Conservation (phyloP, 2,113 vertebrate genomes). For the Eptatretus burgeri region DNA sequence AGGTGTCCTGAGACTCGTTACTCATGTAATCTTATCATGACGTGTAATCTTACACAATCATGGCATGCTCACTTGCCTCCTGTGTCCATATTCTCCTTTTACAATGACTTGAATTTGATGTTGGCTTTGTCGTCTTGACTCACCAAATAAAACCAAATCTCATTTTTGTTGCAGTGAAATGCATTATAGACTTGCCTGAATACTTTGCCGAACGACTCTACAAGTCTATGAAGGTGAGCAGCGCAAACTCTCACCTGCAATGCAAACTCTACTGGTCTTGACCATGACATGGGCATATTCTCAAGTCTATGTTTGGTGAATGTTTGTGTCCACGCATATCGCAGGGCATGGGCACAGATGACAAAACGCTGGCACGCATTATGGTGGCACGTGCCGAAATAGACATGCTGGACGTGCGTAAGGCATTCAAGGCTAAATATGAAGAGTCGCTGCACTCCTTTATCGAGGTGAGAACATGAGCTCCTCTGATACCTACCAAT, state of each 20-base stretch:
- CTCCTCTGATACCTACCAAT: background rate
- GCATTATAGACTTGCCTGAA: slow-evolving; percentile 27
- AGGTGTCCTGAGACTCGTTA: too few relatives aligned
- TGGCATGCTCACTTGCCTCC: too few relatives aligned
- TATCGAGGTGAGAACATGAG: slow-evolving; percentile 38
- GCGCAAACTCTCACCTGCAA: too few relatives aligned
- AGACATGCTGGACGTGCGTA: slow-evolving; percentile 66
- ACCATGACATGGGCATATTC: too few relatives aligned
- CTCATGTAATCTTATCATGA: too few relatives aligned
- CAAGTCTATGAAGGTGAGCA: slow-evolving; percentile 86
- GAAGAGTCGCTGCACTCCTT: slow-evolving; percentile 69
- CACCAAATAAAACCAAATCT: too few relatives aligned
- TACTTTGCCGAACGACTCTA: slow-evolving; percentile 81
- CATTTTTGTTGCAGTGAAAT: slow-evolving; percentile 32
- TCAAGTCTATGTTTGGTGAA: too few relatives aligned
- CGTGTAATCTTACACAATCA: too few relatives aligned
- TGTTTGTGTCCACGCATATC: background rate
- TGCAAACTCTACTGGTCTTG: too few relatives aligned
- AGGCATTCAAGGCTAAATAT: slow-evolving; percentile 43
- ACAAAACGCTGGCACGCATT: slow-evolving; percentile 45
- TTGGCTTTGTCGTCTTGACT: too few relatives aligned
- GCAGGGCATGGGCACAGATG: slow-evolving; percentile 67
- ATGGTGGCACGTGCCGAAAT: slow-evolving; percentile 69
- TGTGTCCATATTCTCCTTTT: too few relatives aligned
- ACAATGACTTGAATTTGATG: too few relatives aligned